Evolutionary conservation across 2,113 vertebrate genomes (phyloP).

Genomic region (Etia nguti): DNA sequence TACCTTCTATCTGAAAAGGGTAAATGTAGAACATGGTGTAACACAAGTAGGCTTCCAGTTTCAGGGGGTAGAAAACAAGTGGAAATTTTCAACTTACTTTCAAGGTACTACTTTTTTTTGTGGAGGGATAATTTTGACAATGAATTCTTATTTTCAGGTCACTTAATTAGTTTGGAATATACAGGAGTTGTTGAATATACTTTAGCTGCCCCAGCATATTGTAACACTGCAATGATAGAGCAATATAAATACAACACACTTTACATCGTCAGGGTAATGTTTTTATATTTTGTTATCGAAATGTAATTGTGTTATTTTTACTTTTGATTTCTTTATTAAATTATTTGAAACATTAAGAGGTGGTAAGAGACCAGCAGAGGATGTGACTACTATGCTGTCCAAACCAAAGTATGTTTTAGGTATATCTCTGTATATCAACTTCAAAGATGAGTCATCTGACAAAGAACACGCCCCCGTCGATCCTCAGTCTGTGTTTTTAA

Average conservation of each 20-base stretch:
- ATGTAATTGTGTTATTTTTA: not conserved
- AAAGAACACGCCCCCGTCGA: not conserved
- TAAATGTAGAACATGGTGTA: conserved; percentile 18
- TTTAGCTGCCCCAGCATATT: not conserved
- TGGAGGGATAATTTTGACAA: not conserved
- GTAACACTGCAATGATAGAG: not conserved
- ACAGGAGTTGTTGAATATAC: not conserved
- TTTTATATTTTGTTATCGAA: not conserved
- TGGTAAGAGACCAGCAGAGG: not conserved
- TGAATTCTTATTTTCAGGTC: not conserved
- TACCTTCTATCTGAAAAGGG: conserved; percentile 8
- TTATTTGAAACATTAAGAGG: not conserved
- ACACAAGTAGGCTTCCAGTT: not conserved
- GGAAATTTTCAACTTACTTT: not conserved
- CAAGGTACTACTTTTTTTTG: not conserved
- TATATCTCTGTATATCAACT: not conserved
- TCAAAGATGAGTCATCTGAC: not conserved
- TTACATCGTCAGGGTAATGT: too few species aligned
- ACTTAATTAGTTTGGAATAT: not conserved
- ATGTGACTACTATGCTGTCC: not conserved
- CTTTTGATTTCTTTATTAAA: not conserved
- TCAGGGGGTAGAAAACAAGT: not conserved
- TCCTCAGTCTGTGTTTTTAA: not conserved
- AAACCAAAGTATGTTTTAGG: not conserved
- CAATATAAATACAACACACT: not conserved